A percentile compares a stretch with the other conserved stretches of the same genome.
phyloP scores from a whole-genome alignment of 1,140 invertebrate genomes.

The Pseudomyrmex flavicornis region DNA sequence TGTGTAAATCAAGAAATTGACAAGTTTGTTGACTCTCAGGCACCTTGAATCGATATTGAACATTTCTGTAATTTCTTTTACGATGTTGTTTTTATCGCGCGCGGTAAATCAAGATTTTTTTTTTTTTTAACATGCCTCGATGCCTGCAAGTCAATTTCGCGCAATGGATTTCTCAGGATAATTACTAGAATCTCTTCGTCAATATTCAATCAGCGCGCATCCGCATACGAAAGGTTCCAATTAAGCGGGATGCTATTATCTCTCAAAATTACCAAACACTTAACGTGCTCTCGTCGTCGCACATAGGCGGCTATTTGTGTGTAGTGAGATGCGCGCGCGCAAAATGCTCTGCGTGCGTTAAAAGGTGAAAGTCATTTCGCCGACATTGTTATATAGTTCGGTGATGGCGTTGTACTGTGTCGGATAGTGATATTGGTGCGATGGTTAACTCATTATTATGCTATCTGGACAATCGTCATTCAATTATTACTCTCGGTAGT shows the following conservation, averaged over 20 bases:
- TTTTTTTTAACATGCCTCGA: not conserved
- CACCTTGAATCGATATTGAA: not conserved
- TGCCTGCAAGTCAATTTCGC: not conserved
- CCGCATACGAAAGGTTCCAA: constrained; percentile 36
- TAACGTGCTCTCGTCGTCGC: not conserved
- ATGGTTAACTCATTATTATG: constrained; percentile 66
- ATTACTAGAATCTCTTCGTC: constrained; percentile 39
- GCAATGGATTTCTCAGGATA: constrained; percentile 45
- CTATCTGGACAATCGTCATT: constrained; percentile 65
- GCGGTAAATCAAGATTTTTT: not conserved
- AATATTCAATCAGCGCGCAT: constrained; percentile 54
- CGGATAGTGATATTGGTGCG: not conserved
- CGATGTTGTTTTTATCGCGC: not conserved
- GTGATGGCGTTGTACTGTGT: not conserved
- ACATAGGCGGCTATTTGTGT: not conserved
- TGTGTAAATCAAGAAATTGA: not conserved
- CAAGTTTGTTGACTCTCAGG: not conserved
- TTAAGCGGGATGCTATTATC: constrained; percentile 53
- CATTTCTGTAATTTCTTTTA: not conserved
- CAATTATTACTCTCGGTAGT: constrained; percentile 63
- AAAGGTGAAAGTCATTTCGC: constrained; percentile 53
- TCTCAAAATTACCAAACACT: constrained; percentile 48
- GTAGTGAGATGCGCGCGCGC: not conserved
- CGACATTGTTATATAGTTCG: not conserved
- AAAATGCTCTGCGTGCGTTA: not conserved